A percentile compares a stretch with the other conserved stretches of the same genome.
These are phyloP conservation scores for Vicugna pacos DNA, from an alignment of 2,113 vertebrate genomes.

Conservation along the genomic window DNA sequence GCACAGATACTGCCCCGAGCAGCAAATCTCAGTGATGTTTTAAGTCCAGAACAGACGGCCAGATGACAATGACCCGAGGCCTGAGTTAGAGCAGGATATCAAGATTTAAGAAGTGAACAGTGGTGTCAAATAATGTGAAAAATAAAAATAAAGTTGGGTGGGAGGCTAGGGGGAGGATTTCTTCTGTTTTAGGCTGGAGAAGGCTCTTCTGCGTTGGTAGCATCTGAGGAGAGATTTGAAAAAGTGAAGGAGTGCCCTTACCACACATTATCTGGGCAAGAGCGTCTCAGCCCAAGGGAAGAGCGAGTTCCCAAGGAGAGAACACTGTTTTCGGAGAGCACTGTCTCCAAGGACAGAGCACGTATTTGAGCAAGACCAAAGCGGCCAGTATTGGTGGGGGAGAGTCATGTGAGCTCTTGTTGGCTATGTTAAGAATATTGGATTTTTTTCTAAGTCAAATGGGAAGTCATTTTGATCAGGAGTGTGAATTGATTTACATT, in stretches of 20 bases:
- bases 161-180: not conserved
- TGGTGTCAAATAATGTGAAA: not conserved
- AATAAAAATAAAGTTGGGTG: not conserved
- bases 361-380: not conserved
- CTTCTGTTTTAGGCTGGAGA: not conserved
- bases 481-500: not conserved
- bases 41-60: not conserved
- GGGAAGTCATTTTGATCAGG: not conserved
- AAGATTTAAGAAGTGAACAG: not conserved
- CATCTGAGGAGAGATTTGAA: not conserved
- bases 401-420: not conserved
- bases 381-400: no score
- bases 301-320: not conserved
- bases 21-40: not conserved
- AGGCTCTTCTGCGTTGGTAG: not conserved
- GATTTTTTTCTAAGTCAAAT: not conserved
- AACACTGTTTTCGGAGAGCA: not conserved
- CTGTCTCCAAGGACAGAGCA: not conserved
- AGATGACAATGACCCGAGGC: not conserved
- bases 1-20: not conserved
- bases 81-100: not conserved
- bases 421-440: not conserved
- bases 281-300: not conserved
- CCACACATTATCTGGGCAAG: not conserved
- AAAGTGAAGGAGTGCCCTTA: not conserved